A percentile compares a stretch with the other conserved stretches of the same genome.
Conservation (phyloP, 2,888 invertebrate genomes). For the Patella depressa region DNA sequence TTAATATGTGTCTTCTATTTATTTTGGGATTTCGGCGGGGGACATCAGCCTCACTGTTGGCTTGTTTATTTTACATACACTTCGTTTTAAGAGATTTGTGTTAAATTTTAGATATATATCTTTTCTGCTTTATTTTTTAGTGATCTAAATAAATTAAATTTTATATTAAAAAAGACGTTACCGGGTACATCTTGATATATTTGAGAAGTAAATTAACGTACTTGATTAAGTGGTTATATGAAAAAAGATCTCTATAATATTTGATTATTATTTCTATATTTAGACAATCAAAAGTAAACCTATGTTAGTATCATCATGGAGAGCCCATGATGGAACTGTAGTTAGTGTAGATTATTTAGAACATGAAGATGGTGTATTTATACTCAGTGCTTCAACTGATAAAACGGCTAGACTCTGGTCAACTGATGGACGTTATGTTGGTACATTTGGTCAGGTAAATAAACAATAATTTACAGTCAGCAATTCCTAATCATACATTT, state of each 20-base stretch:
- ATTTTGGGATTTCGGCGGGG: no score
- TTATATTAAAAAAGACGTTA: no score
- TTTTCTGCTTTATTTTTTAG: no score
- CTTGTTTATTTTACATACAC: no score
- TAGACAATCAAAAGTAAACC: constrained; percentile 57
- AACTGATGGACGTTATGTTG: constrained; percentile 63
- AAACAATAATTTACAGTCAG: background rate
- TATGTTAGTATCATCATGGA: constrained; percentile 54
- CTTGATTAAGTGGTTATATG: no score
- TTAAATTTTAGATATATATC: no score
- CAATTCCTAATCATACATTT: background rate
- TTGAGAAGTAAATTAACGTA: no score
- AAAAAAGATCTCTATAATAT: background rate
- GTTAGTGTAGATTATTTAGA: constrained; percentile 67
- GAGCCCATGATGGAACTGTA: constrained; percentile 66
- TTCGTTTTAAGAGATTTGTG: no score
- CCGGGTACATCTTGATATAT: no score
- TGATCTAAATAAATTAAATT: no score
- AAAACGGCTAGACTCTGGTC: constrained; percentile 68
- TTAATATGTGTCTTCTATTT: no score
- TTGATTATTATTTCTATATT: constrained; percentile 17
- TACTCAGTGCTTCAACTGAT: constrained; percentile 68
- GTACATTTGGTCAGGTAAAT: constrained; percentile 69
- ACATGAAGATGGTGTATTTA: constrained; percentile 58
- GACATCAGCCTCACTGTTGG: no score